Base-by-base conservation (phyloP, 2,888 invertebrate genomes). In the Unio pictorum region DNA sequence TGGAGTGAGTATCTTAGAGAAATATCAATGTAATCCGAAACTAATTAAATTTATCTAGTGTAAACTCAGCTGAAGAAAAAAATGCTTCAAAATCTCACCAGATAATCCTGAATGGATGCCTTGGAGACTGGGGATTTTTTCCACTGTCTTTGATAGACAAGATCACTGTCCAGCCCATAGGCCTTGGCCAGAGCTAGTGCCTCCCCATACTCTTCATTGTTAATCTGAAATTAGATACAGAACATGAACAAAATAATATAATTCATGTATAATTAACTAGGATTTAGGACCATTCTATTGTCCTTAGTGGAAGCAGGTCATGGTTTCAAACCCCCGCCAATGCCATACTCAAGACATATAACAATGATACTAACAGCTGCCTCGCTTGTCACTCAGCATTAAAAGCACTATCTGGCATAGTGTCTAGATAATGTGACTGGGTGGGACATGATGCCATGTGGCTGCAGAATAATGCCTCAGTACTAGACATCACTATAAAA, bases 121-220 rank as follows among this genome's bases (percentile, higher is more conserved):
- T 93, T 91, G 59, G 94, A 93, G 62, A 94, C 94, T 20, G 93
- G 92, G 63, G 93, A 93, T 86, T 93, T 93, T 72, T 94, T 91
- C 95, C 95, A 95, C 87, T 94, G 94, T 83, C 94, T 93, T 89
- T 95, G 95, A 90, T 94, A 95, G 20, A 95, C 95, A 45, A 93
- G 90, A 90, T 95, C 95, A 83, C 93, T 93, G 90, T 95, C 95
- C 82, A 95, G 90, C 66, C 91, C 91, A 86, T 94, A 95, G 3
- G 92, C 91, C 69, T 93, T 92, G 0, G 95, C 95, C 72, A 95
- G 89, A 18, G 92, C 90, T 73, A 95, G 89, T 11, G 95, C 95
- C 86, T 95, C 94, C 45, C 92, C 92, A 88, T 95, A 95, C 87
- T 93, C 93, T 83, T 94, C 93, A 81, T 92, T 92, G 81, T 93